Base-by-base conservation (phyloP, 1,140 invertebrate species). In the Anoplolepis gracilipes region DNA sequence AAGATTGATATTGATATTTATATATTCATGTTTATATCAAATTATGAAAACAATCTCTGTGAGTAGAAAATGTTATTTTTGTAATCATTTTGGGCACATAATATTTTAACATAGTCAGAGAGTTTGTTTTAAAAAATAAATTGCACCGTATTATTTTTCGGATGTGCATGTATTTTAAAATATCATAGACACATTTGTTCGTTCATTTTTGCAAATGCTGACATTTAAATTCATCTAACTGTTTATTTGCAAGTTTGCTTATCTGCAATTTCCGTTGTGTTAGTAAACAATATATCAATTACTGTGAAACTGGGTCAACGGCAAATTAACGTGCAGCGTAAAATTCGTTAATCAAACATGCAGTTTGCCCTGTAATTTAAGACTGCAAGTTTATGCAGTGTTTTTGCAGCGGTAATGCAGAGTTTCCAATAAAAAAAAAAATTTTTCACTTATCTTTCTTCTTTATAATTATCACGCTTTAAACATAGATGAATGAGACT, bases 261-360 rank as follows among this genome's bases (percentile, higher is more conserved):
- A 42, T 73, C 13, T 28, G 8, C n/a, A 39, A 11, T 78, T 84
- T 22, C 42, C 36, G 55, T 28, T 33, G 36, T 42, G 19, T 59
- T 53, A 46, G 36, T 72, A 59, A 82, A 82, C 67, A 82, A 72
- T 82, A 82, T 82, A 72, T 82, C 49, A 82, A 82, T 82, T 82
- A 73, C 16, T 13, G 36, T n/a, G n/a, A 22, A 73, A 82, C 25
- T 30, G 46, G 78, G 78, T 82, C 78, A 33, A 73, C 36, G 53
- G 49, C 13, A 28, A 82, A 82, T 73, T 82, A 72, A n/a, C 25
- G 6, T 25, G 16, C 25, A 7, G 13, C 36, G 36, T 59, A 73
- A 73, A 82, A 73, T 82, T 82, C 8, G 55, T 82, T 73, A 59
- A 82, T 73, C 36, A 82, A 82, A 73, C 64, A 39, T n/a, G 1